Evolutionary conservation across 2,888 invertebrate species (phyloP), one percentile per base, ranked within the genome.

Genomic region (Eubasilissa splendida): DNA sequence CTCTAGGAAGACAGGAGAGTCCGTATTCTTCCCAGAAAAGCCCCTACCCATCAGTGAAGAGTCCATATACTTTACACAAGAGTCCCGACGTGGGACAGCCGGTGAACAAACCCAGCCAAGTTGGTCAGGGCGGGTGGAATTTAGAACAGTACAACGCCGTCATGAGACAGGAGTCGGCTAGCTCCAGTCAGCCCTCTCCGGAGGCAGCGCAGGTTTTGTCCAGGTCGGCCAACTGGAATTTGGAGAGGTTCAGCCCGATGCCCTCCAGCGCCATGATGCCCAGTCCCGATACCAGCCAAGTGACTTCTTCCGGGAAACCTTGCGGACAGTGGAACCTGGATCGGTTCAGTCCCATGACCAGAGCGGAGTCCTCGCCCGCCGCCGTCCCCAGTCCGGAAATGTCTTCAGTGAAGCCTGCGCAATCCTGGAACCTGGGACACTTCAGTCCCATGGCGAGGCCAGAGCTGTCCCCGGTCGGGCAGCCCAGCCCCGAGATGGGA

Each of bases 361-460:
- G 82, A 12, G 77, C 80, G 0, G 84, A 83, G 66, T 80, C 79
- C 5, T 81, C 84, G 1, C 83, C 82, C 4, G 82, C 78, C 3
- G 79, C 82, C 22, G 78, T 78, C 12, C 84, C 83, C 42, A 80
- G 79, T 60, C 82, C 82, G 4, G 79, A 78, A n/a, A 80, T 68
- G 52, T 60, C 80, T n/a, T n/a, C 12, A 3, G 33, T 66, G n/a
- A 22, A 14, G 8, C 66, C 76, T 52, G 68, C 71, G 12, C 58
- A 63, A n/a, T 63, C 52, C 9, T 83, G 81, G 81, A 76, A 77
- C 52, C 73, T 81, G 56, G 78, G 79, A 14, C 80, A 87, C 81
- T 90, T 88, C 84, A 90, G 90, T 77, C 90, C 90, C 0, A 87
- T 89, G 88, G 86, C 89, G 88, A 87, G 90, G 2, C 90, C 89